Percentiles rank a stretch among this genome's conserved stretches.
phyloP scores from a whole-genome alignment of 2,113 vertebrate species.

The Vireo altiloquus region DNA sequence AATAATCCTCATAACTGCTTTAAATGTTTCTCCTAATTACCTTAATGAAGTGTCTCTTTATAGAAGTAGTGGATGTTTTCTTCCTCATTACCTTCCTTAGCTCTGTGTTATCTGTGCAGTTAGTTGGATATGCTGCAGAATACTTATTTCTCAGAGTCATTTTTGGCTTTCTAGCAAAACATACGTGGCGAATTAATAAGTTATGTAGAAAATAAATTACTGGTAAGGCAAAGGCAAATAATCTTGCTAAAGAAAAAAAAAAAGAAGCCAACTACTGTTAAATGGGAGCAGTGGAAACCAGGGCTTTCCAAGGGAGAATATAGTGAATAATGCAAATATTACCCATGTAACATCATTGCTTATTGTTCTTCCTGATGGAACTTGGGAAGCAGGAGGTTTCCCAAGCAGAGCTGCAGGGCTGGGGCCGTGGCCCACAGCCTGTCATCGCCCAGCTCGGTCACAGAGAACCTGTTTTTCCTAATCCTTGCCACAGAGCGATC shows the following conservation, averaged over 20 bases:
- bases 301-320: neutral
- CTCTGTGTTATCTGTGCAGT: neutral
- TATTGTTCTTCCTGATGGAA: neutral
- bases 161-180: neutral
- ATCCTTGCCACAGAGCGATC: neutral
- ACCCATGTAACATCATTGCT: neutral
- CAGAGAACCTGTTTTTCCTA: neutral
- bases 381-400: neutral
- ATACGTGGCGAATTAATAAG: neutral
- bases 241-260: neutral
- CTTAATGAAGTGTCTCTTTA: constrained; percentile 41
- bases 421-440: neutral
- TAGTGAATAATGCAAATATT: neutral
- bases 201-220: neutral
- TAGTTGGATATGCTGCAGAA: neutral
- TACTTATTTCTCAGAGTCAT: neutral
- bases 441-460: neutral
- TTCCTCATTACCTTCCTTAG: neutral
- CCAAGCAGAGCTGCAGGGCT: neutral
- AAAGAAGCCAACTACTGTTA: neutral
- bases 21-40: constrained; percentile 24
- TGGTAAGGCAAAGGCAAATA: neutral
- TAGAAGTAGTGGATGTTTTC: neutral
- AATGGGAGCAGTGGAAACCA: neutral
- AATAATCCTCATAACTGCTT: constrained; percentile 11